Evolutionary conservation across 92 coral and sea anemone genomes (phyloP).

Genomic region (Diadumene lineata): DNA sequence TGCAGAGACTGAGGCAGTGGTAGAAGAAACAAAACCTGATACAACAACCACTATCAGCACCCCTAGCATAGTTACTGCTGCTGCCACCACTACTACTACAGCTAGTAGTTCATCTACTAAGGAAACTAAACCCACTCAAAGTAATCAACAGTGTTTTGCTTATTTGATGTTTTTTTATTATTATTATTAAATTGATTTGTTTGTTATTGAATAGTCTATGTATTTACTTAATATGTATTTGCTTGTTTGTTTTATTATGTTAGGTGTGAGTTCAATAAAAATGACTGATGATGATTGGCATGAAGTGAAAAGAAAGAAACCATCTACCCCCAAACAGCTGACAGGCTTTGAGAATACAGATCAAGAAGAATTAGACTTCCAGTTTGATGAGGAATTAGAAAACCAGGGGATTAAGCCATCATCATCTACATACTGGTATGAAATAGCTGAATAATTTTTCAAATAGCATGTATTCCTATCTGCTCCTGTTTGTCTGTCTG

Average conservation of each 20-base stretch:
- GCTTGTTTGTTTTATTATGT: not conserved
- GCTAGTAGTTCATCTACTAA: constrained; percentile 10
- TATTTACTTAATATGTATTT: not conserved
- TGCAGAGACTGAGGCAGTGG: not conserved
- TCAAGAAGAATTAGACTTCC: constrained; percentile 93
- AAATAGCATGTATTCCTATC: no score
- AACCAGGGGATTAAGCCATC: constrained; percentile 72
- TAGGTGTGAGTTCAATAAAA: not conserved
- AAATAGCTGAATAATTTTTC: not conserved
- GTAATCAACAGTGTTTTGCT: not conserved
- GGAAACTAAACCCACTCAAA: not conserved
- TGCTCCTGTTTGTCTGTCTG: no score
- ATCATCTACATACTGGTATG: constrained; percentile 72
- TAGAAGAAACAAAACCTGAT: constrained; percentile 10
- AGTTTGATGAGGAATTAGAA: constrained; percentile 94
- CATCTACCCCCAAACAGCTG: constrained; percentile 42
- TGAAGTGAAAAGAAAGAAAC: constrained; percentile 90
- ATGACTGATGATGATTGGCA: constrained; percentile 67
- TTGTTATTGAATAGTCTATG: no score
- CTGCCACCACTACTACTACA: not conserved
- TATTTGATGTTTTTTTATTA: no score
- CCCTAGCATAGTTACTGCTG: no score
- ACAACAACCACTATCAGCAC: no score
- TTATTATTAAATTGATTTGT: no score
- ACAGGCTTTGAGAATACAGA: constrained; percentile 51